These are phyloP conservation scores for Muscicapa adusta DNA, from an alignment of 2,113 vertebrate genomes.

Conservation along the genomic window DNA sequence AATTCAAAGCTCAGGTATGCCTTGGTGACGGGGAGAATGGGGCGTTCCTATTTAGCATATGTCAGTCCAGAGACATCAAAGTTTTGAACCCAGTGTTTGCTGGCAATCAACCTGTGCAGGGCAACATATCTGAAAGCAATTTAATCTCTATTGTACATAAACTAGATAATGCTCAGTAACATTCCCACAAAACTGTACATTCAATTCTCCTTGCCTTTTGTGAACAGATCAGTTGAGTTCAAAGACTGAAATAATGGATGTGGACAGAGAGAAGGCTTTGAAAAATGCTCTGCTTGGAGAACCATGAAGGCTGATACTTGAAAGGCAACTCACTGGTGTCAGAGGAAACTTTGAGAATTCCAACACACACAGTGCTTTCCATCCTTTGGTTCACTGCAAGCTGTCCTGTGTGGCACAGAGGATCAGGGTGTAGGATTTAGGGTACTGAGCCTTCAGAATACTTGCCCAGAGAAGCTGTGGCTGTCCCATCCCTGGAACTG, in stretches of 20 bases:
- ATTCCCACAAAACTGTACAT: not conserved
- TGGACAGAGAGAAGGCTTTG: not conserved
- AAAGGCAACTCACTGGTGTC: not conserved
- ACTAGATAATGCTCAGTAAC: not conserved
- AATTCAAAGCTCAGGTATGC: slow-evolving; percentile 66
- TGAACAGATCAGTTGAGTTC: not conserved
- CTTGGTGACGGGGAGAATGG: not conserved
- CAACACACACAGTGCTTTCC: not conserved
- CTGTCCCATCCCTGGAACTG: not conserved
- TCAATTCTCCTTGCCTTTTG: not conserved
- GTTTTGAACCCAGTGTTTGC: not conserved
- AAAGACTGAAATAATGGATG: not conserved
- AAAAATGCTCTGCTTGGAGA: not conserved
- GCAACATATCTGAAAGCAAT: not conserved
- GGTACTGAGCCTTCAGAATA: not conserved
- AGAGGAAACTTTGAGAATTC: slow-evolving; percentile 4
- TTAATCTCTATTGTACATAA: not conserved
- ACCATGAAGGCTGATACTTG: not conserved
- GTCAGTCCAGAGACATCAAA: not conserved
- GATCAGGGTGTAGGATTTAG: not conserved
- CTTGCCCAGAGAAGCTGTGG: not conserved
- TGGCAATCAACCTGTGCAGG: not conserved
- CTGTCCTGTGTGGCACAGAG: not conserved
- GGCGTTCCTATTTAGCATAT: not conserved
- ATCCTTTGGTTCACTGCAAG: not conserved